Percentiles rank a stretch among this genome's conserved stretches.
Evolutionary conservation across 2,888 invertebrate genomes (phyloP).

Genomic region (Drosophila differens): DNA sequence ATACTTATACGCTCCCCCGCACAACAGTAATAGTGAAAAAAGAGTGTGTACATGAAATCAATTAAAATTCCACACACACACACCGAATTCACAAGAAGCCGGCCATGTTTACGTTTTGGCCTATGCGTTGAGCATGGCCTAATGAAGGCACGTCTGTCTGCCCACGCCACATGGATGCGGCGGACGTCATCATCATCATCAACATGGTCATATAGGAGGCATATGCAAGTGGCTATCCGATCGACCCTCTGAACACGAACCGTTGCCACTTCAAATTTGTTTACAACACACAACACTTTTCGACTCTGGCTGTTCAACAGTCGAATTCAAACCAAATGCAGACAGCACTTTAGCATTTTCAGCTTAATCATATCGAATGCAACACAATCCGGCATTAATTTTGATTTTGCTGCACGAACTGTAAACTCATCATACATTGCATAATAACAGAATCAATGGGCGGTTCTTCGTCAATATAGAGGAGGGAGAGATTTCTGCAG

Average conservation of each 20-base stretch:
- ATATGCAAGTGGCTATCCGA: slow-evolving; percentile 38
- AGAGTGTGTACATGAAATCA: slow-evolving; percentile 71
- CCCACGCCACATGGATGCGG: slow-evolving; percentile 23
- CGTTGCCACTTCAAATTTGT: slow-evolving; percentile 72
- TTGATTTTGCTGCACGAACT: slow-evolving; percentile 59
- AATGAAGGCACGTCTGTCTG: slow-evolving; percentile 70
- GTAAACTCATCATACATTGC: slow-evolving; percentile 63
- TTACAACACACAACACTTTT: slow-evolving; percentile 66
- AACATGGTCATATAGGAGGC: slow-evolving; percentile 9
- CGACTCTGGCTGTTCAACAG: slow-evolving; percentile 43
- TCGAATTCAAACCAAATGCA: slow-evolving; percentile 1
- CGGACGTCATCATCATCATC: slow-evolving; percentile 21
- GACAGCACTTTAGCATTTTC: slow-evolving; percentile 35
- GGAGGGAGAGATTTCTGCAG: slow-evolving; percentile 32
- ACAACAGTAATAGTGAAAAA: slow-evolving; percentile 51
- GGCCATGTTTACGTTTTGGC: slow-evolving; percentile 63
- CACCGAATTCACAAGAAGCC: slow-evolving; percentile 32
- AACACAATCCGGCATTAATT: slow-evolving; percentile 68
- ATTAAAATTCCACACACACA: slow-evolving; percentile 70
- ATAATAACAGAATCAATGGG: slow-evolving; percentile 72
- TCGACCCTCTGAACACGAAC: slow-evolving; percentile 15
- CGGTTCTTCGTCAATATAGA: slow-evolving; percentile 24
- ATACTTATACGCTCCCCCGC: background rate
- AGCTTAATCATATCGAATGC: slow-evolving; percentile 61
- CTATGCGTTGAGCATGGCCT: slow-evolving; percentile 67